Evolutionary conservation across 2,113 vertebrate genomes (phyloP).

Genomic region (Beaufortia kweichowensis): DNA sequence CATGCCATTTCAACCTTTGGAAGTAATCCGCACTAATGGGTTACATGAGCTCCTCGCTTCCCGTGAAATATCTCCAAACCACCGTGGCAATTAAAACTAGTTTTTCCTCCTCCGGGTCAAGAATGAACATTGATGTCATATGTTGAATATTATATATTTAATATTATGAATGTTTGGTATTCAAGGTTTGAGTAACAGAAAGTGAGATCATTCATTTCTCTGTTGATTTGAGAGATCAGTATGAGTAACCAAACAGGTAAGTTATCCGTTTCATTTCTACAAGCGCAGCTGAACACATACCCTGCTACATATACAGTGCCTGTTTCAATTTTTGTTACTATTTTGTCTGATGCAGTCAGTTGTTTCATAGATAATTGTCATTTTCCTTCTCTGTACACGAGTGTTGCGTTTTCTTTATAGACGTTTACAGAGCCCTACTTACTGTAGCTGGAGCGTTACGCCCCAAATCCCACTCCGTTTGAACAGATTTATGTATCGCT

Average conservation of each 20-base stretch:
- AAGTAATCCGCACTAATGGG: conserved; percentile 67
- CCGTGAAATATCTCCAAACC: conserved; percentile 33
- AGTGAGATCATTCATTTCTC: neutral
- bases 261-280: neutral
- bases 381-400: conserved; percentile 5
- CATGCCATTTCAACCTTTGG: conserved; percentile 71
- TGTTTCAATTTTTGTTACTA: conserved; percentile 11
- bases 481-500: conserved; percentile 31
- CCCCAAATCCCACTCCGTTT: conserved; percentile 25
- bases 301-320: conserved; percentile 39
- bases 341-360: conserved; percentile 21
- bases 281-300: neutral
- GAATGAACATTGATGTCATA: neutral
- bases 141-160: neutral
- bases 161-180: neutral
- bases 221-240: conserved; percentile 8
- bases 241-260: conserved; percentile 24
- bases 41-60: conserved; percentile 28
- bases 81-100: conserved; percentile 39
- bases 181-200: neutral
- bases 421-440: conserved; percentile 28
- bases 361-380: conserved; percentile 8
- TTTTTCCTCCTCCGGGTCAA: conserved; percentile 22
- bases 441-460: conserved; percentile 16
- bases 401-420: neutral